Evolutionary conservation across 2,113 vertebrate species (phyloP), one percentile per base, ranked within the genome.

Genomic region (Cathartes aura): DNA sequence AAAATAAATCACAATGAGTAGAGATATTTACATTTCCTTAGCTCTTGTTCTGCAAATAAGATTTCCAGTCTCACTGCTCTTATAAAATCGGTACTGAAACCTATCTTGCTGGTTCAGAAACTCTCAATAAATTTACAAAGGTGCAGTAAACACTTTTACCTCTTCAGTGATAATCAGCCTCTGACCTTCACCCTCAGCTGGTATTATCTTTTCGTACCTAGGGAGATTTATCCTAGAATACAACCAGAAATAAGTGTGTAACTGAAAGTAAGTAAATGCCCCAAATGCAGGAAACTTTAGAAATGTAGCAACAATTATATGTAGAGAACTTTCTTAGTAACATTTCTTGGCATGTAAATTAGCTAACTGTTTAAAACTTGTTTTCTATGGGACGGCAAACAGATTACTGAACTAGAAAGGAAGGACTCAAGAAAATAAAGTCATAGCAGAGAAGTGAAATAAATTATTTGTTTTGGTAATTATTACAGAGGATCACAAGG

Each of bases 101-200:
- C 24, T n/a, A 38, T 80, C 62, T 48, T 53, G 22, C 18, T 80
- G 17, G 24, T 73, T 66, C 70, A 85, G 50, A 84, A 84, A 38
- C 24, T 82, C 72, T 40, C 55, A 93, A 20, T 15, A 50, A 38
- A 67, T 70, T 42, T 29, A 72, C 23, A 68, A 47, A 81, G 48
- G 42, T 71, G 48, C 47, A 91, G 29, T 68, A 83, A 95, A 92
- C 42, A 58, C 84, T 93, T 98, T 96, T 97, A 99, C 99, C 99
- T 99, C 98, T 87, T 99, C 98, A 8, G 99, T 99, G 90, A 99
- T 98, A 83, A 99, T 98, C 91, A 99, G 98, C 90, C 82, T 99
- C 97, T 99, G 99, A 63, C 98, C 95, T 94, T 99, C 98, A 81
- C 98, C 99, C 53, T 97, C 97, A 74, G 90, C 82, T 16, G 99